Evolutionary conservation across 2,888 invertebrate genomes (phyloP), one percentile per base, ranked within the genome.

Genomic region (Caenorhabditis zanzibari): DNA sequence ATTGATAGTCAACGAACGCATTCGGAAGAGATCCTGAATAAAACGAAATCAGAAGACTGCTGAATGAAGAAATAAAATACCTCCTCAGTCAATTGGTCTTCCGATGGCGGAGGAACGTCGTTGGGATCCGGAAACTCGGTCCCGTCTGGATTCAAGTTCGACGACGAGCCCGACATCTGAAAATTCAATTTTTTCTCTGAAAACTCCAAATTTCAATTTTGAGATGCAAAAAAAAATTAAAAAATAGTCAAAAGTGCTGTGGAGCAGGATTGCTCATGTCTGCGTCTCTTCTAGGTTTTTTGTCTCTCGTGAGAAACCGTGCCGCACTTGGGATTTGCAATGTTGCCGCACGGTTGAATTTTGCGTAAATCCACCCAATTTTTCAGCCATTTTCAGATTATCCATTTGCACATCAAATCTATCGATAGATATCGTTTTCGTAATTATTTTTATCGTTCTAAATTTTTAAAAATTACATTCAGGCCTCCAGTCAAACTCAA

Each of bases 21-120:
- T 87, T 16, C 84, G 81, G 75, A 87, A 86, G 10, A 87, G 76
- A 61, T 87, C 87, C 84, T 84, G 72, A 54, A 85, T n/a, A n/a
- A n/a, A n/a, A n/a, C n/a, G n/a, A n/a, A n/a, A n/a, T n/a, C n/a
- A n/a, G n/a, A n/a, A n/a, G n/a, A n/a, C n/a, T n/a, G n/a, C n/a
- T n/a, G n/a, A n/a, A n/a, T n/a, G n/a, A n/a, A n/a, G n/a, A n/a
- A n/a, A n/a, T n/a, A 63, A 14, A 10, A n/a, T 24, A 85, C 85
- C 59, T 87, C 86, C 54, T 87, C 87, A 16, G 87, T 87, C 35
- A 87, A 61, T 52, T 87, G 82, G 52, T 82, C 82, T 47, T 85
- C 84, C 0, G 81, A 72, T n/a, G 86, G 86, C 19, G 85, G 85
- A 14, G 84, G 84, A 59, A 81, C 73, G 7, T 84, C 81, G 19